phyloP scores from a whole-genome alignment of 1,140 invertebrate species.

The Popillia japonica region DNA sequence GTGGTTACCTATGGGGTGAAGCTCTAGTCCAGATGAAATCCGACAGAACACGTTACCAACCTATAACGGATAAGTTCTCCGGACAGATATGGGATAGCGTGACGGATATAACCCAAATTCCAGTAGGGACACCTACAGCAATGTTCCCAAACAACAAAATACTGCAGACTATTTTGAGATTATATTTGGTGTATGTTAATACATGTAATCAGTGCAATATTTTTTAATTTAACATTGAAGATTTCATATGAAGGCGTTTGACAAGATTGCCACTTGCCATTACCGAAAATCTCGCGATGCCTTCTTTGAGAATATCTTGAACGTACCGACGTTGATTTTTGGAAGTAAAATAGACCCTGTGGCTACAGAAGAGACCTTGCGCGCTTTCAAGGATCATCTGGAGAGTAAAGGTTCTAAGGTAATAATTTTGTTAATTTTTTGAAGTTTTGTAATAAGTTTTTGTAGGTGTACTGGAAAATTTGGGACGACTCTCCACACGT shows the following conservation, averaged over 20 bases:
- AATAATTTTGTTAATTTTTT: no score
- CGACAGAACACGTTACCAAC: conserved; percentile 70
- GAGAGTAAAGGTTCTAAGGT: conserved; percentile 72
- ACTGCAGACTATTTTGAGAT: conserved; percentile 73
- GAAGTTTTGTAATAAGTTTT: no score
- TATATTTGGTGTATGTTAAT: conserved; percentile 74
- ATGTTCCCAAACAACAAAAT: conserved; percentile 80
- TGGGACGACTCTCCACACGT: conserved; percentile 88
- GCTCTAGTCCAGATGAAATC: conserved; percentile 71
- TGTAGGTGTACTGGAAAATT: conserved; percentile 79
- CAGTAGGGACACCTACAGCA: conserved; percentile 79
- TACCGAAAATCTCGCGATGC: conserved; percentile 82
- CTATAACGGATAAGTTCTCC: conserved; percentile 73
- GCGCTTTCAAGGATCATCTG: conserved; percentile 72
- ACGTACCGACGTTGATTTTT: conserved; percentile 79
- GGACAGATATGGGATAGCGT: conserved; percentile 89
- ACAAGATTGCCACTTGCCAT: conserved; percentile 79
- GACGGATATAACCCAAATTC: conserved; percentile 83
- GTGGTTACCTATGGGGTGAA: conserved; percentile 88
- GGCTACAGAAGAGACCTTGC: conserved; percentile 73
- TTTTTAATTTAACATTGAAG: conserved; percentile 59
- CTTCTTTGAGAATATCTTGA: conserved; percentile 78
- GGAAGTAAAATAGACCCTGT: conserved; percentile 83
- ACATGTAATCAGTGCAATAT: not conserved
- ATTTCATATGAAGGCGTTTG: conserved; percentile 79